Percentiles rank a stretch among this genome's conserved stretches.
Evolutionary conservation across 1,140 invertebrate genomes (phyloP).

Genomic region (Drosophila sp.): DNA sequence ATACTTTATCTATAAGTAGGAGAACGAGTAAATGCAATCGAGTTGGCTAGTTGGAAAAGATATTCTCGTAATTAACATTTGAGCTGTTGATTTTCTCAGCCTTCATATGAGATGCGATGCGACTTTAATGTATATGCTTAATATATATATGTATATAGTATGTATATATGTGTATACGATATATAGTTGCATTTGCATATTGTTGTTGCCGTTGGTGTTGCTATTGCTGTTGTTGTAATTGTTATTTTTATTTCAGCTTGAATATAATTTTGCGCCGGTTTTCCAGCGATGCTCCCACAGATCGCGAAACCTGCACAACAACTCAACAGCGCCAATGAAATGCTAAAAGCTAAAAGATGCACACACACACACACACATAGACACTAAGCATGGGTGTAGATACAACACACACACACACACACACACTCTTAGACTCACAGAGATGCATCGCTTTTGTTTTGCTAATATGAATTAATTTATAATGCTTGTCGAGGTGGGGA

Average conservation of each 20-base stretch:
- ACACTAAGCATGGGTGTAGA: constrained; percentile 1
- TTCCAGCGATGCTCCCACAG: constrained; percentile 74
- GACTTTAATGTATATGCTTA: constrained; percentile 45
- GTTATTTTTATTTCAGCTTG: constrained; percentile 27
- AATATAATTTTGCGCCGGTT: constrained; percentile 77
- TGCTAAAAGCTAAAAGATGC: constrained; percentile 73
- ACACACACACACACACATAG: constrained; percentile 27
- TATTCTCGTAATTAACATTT: constrained; percentile 81
- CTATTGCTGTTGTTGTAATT: constrained; percentile 10
- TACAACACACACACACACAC: constrained; percentile 37
- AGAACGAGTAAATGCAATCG: constrained; percentile 30
- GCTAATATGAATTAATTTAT: constrained; percentile 83
- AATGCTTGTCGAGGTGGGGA: constrained; percentile 49
- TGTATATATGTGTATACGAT: too few species aligned
- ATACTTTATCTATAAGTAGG: constrained; percentile 32
- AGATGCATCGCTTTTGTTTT: constrained; percentile 71
- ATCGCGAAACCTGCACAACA: constrained; percentile 77
- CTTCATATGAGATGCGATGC: constrained; percentile 53
- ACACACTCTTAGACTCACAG: too few species aligned
- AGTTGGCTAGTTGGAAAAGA: constrained; percentile 40
- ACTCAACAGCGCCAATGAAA: constrained; percentile 74
- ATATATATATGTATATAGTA: neutral
- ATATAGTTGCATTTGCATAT: constrained; percentile 56
- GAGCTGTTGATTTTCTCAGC: constrained; percentile 80
- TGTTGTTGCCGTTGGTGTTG: constrained; percentile 37